Evolutionary conservation across 2,113 vertebrate genomes (phyloP), one percentile per base, ranked within the genome.

Genomic region (Asarcornis scutulata): DNA sequence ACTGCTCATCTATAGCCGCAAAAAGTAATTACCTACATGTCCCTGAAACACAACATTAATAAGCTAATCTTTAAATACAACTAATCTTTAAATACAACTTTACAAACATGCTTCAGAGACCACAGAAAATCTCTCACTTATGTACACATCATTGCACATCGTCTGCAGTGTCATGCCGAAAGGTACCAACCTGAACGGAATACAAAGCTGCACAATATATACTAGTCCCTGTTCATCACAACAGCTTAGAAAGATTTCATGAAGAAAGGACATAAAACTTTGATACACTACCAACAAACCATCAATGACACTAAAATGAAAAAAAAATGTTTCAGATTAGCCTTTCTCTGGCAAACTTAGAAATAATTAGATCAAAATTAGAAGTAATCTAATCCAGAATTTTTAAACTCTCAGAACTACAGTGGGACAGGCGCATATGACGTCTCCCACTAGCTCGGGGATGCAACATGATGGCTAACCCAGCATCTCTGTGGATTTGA

Each of bases 11-110:
- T 92, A 92, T 77, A 96, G 90, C 74, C 89, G 62, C 66, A 90
- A 23, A 97, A 97, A 95, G 96, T 96, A 97, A 97, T 97, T 94
- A 97, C 94, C 91, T 79, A 79, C 91, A 90, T 78, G 52, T 97
- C 72, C 87, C 95, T 91, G 91, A 95, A 97, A 97, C 59, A 96
- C 95, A 93, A 82, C 91, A 75, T 95, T 97, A 98, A 97, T 96
- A 96, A 97, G 91, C 87, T 96, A 89, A 93, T 92, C 93, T 94
- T 95, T 96, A 96, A 96, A 86, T 86, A 91, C 87, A 93, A 97
- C 68, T 91, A 50, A 50, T 50, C 48, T 50, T 50, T 50, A 50
- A 95, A 86, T 88, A 91, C 86, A 92, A 97, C 66, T 91, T 96
- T 82, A 74, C 80, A 96, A 96, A 95, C 92, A 86, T 40, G 93